Conservation (phyloP, 2,888 invertebrate genomes). For the Ophion ventricosus region DNA sequence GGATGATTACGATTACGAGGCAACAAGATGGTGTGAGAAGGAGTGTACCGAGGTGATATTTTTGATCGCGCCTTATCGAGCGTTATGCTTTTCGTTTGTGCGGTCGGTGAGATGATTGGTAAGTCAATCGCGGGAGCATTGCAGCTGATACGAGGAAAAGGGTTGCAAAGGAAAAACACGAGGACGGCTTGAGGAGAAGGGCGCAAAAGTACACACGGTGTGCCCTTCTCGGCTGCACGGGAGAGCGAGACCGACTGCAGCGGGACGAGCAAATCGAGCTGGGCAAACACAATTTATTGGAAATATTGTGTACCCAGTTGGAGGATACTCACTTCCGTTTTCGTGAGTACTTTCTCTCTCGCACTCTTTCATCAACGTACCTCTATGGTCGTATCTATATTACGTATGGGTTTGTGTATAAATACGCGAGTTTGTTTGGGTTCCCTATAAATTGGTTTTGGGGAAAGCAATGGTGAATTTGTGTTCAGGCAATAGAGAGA, state of each 20-base stretch:
- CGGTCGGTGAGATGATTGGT: background rate
- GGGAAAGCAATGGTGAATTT: no score
- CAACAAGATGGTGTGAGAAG: no score
- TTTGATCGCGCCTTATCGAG: no score
- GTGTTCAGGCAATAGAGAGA: no score
- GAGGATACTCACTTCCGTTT: constrained; percentile 65
- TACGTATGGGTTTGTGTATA: no score
- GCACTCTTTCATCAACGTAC: constrained; percentile 4
- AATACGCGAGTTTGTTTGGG: no score
- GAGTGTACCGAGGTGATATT: no score
- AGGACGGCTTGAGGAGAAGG: background rate
- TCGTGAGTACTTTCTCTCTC: constrained; percentile 29
- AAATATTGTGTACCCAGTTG: constrained; percentile 82
- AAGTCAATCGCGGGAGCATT: background rate
- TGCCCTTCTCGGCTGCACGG: constrained; percentile 2
- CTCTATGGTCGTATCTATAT: no score
- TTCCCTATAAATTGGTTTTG: no score
- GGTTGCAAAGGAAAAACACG: constrained; percentile 28
- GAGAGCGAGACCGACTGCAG: constrained; percentile 26
- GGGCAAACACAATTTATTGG: constrained; percentile 76
- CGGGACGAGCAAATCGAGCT: constrained; percentile 70
- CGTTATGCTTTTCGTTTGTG: no score
- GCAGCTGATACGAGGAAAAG: background rate
- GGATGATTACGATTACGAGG: no score
- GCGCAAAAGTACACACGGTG: background rate